These are phyloP conservation scores for Drosophila austrosaltans DNA, from an alignment of 2,888 invertebrate genomes.

Conservation along the genomic window DNA sequence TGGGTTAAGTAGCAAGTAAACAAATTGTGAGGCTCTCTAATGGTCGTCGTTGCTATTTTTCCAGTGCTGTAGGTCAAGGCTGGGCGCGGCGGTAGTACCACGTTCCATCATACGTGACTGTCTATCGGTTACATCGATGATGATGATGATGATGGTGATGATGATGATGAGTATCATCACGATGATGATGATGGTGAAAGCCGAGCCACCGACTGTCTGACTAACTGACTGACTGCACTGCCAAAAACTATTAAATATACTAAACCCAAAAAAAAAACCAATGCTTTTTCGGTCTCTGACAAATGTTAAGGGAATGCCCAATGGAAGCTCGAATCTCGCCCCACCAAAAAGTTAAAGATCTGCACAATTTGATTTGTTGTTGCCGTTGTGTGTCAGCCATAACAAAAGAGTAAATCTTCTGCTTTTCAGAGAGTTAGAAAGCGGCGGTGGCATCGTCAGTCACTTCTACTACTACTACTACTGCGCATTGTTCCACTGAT, in stretches of 20 bases:
- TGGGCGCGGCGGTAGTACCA: slow-evolving; percentile 75
- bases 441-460: not conserved
- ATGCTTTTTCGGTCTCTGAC: slow-evolving; percentile 18
- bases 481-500: slow-evolving; percentile 1
- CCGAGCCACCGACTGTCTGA: not conserved
- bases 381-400: slow-evolving; percentile 34
- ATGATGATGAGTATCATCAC: not conserved
- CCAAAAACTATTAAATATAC: slow-evolving; percentile 22
- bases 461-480: not conserved
- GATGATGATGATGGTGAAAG: slow-evolving; percentile 36
- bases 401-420: slow-evolving; percentile 38
- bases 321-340: slow-evolving; percentile 6
- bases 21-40: slow-evolving; percentile 15
- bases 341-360: slow-evolving; percentile 41
- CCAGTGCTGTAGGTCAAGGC: slow-evolving; percentile 78
- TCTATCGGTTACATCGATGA: slow-evolving; percentile 21
- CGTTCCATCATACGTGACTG: slow-evolving; percentile 43
- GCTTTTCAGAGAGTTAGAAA: slow-evolving; percentile 30
- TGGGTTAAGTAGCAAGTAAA: slow-evolving; percentile 20
- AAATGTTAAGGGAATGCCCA: slow-evolving; percentile 23
- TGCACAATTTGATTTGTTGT: slow-evolving; percentile 49
- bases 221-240: slow-evolving; percentile 10
- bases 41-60: slow-evolving; percentile 41
- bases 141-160: not conserved
- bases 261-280: not conserved